Evolutionary conservation across 2,797 vertebrate species (phyloP).

Genomic region (Amphiprion clarkii): DNA sequence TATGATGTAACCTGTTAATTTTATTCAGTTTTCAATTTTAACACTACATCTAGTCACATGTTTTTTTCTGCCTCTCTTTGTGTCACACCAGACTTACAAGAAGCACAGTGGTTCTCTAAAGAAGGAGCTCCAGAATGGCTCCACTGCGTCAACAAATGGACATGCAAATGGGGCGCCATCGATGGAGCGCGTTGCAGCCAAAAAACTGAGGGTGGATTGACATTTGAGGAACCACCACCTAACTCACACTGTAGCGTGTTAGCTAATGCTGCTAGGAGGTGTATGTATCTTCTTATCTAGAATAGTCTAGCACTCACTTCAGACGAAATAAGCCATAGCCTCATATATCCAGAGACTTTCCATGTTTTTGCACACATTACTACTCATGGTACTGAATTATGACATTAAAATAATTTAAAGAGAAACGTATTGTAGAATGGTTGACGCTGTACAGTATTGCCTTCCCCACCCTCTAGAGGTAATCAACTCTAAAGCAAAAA

Average conservation of each 20-base stretch:
- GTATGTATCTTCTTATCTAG: conserved; percentile 60
- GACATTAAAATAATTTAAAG: conserved; percentile 38
- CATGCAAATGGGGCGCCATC: conserved; percentile 88
- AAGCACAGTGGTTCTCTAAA: conserved; percentile 86
- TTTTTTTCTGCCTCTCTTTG: conserved; percentile 29
- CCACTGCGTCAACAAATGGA: conserved; percentile 84
- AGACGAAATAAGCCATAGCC: conserved; percentile 73
- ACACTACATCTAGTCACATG: neutral
- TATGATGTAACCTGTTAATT: neutral
- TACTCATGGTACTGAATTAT: conserved; percentile 69
- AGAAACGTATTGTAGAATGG: conserved; percentile 41
- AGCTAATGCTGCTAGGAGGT: conserved; percentile 68
- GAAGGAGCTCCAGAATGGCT: conserved; percentile 91
- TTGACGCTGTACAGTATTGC: conserved; percentile 36
- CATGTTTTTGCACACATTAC: conserved; percentile 72
- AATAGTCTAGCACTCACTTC: conserved; percentile 66
- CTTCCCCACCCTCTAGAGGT: conserved; percentile 21
- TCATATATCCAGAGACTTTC: conserved; percentile 62
- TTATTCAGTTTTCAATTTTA: neutral
- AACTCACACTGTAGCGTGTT: conserved; percentile 52
- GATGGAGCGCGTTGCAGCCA: conserved; percentile 82
- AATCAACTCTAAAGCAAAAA: conserved; percentile 39
- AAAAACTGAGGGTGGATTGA: conserved; percentile 92
- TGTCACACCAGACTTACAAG: conserved; percentile 91
- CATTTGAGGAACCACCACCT: conserved; percentile 27